A percentile compares a stretch with the other conserved stretches of the same genome.
phyloP scores from a whole-genome alignment of 2,113 vertebrate species.

The Boleophthalmus pectinirostris region DNA sequence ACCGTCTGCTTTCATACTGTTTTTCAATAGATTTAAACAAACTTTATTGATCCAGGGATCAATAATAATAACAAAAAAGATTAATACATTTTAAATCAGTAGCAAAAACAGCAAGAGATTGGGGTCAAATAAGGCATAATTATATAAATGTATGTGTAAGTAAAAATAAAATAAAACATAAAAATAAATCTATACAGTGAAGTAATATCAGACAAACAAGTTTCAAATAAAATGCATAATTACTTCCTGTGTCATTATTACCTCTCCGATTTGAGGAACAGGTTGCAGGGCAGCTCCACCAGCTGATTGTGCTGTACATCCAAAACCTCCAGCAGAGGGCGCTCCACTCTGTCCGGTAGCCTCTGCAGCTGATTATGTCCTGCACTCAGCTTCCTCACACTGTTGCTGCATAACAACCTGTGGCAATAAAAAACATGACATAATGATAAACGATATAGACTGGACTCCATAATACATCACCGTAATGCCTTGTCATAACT shows the following conservation, averaged over 20 bases:
- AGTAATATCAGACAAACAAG: too few relatives aligned
- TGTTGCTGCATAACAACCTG: conserved; percentile 89
- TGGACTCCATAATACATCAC: background rate
- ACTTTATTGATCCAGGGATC: too few relatives aligned
- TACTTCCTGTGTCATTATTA: conserved; percentile 46
- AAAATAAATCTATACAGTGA: too few relatives aligned
- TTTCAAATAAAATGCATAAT: background rate
- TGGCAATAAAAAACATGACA: conserved; percentile 14
- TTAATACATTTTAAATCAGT: too few relatives aligned
- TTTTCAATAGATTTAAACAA: too few relatives aligned
- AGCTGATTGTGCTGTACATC: conserved; percentile 96
- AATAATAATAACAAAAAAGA: too few relatives aligned
- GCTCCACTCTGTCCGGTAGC: conserved; percentile 89
- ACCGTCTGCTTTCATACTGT: too few relatives aligned
- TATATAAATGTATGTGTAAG: too few relatives aligned
- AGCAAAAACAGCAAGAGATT: too few relatives aligned
- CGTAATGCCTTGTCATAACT: background rate
- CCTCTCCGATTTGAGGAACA: conserved; percentile 94
- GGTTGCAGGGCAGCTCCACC: conserved; percentile 87
- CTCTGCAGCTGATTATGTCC: conserved; percentile 88
- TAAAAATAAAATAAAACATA: too few relatives aligned
- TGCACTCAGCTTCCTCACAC: conserved; percentile 90
- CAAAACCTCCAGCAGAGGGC: conserved; percentile 88
- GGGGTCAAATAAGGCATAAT: too few relatives aligned
- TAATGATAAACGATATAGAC: conserved; percentile 29